Evolutionary conservation across 2,113 vertebrate genomes (phyloP).

Genomic region (Hymenochirus boettgeri): DNA sequence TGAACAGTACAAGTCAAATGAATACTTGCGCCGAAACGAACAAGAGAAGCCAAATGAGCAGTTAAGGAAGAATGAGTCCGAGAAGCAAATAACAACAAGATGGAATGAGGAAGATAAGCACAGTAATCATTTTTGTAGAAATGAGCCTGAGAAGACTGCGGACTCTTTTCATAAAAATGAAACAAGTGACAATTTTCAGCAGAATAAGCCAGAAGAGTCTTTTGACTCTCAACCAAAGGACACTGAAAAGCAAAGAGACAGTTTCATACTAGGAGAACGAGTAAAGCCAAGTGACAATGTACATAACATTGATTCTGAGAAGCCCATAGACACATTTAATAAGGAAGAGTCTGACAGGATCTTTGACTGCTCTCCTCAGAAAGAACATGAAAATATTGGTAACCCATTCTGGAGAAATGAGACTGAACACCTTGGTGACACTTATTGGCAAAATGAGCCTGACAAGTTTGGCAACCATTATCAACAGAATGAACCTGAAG

Average conservation of each 20-base stretch:
- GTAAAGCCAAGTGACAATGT: background rate
- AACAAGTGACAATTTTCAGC: background rate
- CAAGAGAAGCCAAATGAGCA: constrained; percentile 55
- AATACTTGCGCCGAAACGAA: constrained; percentile 64
- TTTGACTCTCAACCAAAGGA: background rate
- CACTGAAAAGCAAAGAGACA: background rate
- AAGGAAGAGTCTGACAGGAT: background rate
- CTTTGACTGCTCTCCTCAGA: background rate
- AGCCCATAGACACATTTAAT: background rate
- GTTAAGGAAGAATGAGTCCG: background rate
- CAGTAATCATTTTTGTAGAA: constrained; percentile 64
- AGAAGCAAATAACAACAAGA: background rate
- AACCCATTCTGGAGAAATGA: background rate
- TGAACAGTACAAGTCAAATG: constrained; percentile 46
- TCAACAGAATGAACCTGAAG: background rate
- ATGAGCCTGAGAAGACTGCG: constrained; percentile 63
- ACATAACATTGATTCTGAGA: background rate
- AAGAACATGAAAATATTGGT: background rate
- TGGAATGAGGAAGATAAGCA: background rate
- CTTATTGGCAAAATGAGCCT: background rate
- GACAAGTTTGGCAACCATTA: background rate
- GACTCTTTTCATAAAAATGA: background rate
- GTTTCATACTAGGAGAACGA: background rate
- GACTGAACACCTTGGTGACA: background rate
- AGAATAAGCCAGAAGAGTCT: background rate